Evolutionary conservation across 2,888 invertebrate genomes (phyloP), one percentile per base, ranked within the genome.

Genomic region (Tetramorium bicarinatum): DNA sequence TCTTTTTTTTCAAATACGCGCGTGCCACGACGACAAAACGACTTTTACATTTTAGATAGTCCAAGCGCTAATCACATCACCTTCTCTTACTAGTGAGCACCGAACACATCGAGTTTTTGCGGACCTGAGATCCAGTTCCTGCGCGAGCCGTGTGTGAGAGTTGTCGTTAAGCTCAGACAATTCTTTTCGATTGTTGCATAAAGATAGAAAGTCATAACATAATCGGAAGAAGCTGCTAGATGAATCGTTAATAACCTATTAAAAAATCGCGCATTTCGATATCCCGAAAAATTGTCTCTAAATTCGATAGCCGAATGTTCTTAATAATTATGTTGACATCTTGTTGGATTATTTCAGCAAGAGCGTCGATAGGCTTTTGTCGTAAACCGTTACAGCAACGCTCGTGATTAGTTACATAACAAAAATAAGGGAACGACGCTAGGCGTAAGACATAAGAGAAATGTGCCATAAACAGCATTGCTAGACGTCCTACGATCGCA

Each of bases 141-240:
- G 76, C 47, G 79, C 44, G 38, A 82, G 25, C 49, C 9, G 41
- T 62, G 69, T 62, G 83, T 82, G 69, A 79, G 64, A 62, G 67
- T 80, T 82, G 84, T 85, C 77, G 75, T 66, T 47, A 83, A 34
- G n/a, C 15, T 34, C 72, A 62, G 52, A 15, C 49, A 61, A 80
- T 80, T 76, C 75, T 79, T 85, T 84, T 75, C 81, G 62, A 84
- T 84, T 89, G 81, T 90, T 92, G 87, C 90, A 92, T 90, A 90
- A 92, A 86, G 87, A 82, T 91, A 90, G 91, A 93, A 93, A 92
- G 91, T 74, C 52, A 47, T 86, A 66, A 69, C 59, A 59, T 89
- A 85, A 89, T 88, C 76, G 75, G 61, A 88, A 49, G 83, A 88
- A 81, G 82, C 76, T 83, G 86, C 72, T 86, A 21, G 66, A 29